Conservation (phyloP, 2,888 invertebrate genomes). For the Alviniconcha strummeri region DNA sequence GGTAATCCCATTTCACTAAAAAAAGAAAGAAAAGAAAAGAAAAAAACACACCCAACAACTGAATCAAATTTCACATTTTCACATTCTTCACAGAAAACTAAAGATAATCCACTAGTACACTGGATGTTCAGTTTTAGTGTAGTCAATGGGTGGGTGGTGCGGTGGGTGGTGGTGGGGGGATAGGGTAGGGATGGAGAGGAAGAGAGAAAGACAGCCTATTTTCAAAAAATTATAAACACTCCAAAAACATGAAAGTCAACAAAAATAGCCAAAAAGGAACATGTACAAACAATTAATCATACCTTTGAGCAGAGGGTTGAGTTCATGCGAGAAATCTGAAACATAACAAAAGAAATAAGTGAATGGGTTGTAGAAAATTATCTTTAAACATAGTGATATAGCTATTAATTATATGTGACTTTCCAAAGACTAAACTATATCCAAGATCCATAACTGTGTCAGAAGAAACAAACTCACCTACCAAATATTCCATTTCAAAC, state of each 20-base stretch:
- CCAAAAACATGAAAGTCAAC: no score
- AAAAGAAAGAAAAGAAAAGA: neutral
- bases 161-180: neutral
- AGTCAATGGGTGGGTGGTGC: neutral
- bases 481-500: no score
- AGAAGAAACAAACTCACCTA: no score
- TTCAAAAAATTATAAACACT: neutral
- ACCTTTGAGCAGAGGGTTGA: conserved; percentile 28
- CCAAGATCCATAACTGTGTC: no score
- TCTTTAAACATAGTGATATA: neutral
- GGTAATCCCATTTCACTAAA: neutral
- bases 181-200: neutral
- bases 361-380: neutral
- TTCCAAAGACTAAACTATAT: no score
- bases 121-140: neutral
- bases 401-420: neutral
- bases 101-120: neutral
- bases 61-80: neutral
- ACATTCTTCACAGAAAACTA: neutral
- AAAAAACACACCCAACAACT: neutral
- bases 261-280: neutral
- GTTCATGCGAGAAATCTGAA: conserved; percentile 26
- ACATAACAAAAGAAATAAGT: neutral
- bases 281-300: neutral
- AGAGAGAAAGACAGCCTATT: neutral